Evolutionary conservation across 2,888 invertebrate species (phyloP), one percentile per base, ranked within the genome.

Genomic region (Plemyria rubiginata): DNA sequence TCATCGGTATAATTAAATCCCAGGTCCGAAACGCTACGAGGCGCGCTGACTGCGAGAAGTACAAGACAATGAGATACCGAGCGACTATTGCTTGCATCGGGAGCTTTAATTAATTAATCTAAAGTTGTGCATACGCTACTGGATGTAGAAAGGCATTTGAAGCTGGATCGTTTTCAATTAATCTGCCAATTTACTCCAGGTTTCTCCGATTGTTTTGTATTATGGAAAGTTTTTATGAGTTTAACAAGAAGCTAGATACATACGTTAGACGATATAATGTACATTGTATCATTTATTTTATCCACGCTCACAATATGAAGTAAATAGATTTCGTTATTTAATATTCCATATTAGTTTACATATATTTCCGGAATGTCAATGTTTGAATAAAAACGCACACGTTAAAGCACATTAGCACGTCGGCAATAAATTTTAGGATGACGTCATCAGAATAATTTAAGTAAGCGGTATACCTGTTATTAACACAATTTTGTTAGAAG

Each of bases 101-200:
- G 60, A 54, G 65, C 60, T 60, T 65, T 61, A 57, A 65, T 65
- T 65, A 65, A 65, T 65, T 57, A 60, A 65, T 65, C 60, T 64
- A 64, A 61, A 65, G 56, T 65, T 65, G 56, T 56, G 60, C 64
- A 65, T 64, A 54, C 56, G 51, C 59, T 59, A 53, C 60, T 22
- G 41, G 57, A 60, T 55, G 60, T 53, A 55, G 60, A 28, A 38
- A 53, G 52, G 59, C 41, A 64, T 55, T 60, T 59, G 40, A 55
- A 60, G 50, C 38, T 38, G 54, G 54, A 60, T 49, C 50, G 53
- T 51, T 57, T 60, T 64, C 54, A 54, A 54, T 57, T 58, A 46
- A 38, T 9, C 32, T 32, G 40, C 52, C 41, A 52, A 51, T 61
- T 61, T 56, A 50, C 15, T 28, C n/a, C 9, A 55, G 46, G 15